phyloP scores from a whole-genome alignment of 2,113 vertebrate genomes.

The Tylochromis polylepis region DNA sequence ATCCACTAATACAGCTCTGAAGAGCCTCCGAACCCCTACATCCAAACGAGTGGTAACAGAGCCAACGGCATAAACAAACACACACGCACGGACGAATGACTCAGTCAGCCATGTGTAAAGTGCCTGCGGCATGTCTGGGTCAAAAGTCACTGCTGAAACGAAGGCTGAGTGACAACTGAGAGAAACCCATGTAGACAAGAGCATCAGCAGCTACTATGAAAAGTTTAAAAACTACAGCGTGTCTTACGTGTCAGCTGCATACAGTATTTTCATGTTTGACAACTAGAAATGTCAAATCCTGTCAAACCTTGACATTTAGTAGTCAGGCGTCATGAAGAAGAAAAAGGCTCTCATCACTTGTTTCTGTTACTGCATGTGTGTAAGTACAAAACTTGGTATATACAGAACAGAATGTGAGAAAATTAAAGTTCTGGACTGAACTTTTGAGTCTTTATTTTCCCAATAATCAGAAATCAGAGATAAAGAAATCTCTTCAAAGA shows the following conservation, averaged over 20 bases:
- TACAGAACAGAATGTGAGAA: not conserved
- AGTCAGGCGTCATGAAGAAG: not conserved
- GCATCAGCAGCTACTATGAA: not conserved
- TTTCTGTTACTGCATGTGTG: not conserved
- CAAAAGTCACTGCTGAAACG: constrained; percentile 8
- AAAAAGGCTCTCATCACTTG: not conserved
- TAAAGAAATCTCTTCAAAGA: not conserved
- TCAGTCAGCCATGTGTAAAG: constrained; percentile 21
- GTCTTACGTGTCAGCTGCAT: not conserved
- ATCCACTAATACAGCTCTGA: not conserved
- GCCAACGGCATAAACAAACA: not conserved
- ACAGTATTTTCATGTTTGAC: not conserved
- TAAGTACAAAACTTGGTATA: not conserved
- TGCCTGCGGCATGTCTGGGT: constrained; percentile 1
- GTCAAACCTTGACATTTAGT: not conserved
- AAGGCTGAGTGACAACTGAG: constrained; percentile 16
- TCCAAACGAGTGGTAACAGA: not conserved
- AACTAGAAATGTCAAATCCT: not conserved
- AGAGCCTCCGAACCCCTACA: not conserved
- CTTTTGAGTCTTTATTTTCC: not conserved
- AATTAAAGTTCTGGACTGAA: not conserved
- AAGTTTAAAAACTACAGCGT: not conserved
- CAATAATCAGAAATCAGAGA: not conserved
- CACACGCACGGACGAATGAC: not conserved
- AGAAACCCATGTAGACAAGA: not conserved